Percentiles rank a stretch among this genome's conserved stretches.
Conservation (phyloP, 2,113 vertebrate species). For the Helogale parvula region DNA sequence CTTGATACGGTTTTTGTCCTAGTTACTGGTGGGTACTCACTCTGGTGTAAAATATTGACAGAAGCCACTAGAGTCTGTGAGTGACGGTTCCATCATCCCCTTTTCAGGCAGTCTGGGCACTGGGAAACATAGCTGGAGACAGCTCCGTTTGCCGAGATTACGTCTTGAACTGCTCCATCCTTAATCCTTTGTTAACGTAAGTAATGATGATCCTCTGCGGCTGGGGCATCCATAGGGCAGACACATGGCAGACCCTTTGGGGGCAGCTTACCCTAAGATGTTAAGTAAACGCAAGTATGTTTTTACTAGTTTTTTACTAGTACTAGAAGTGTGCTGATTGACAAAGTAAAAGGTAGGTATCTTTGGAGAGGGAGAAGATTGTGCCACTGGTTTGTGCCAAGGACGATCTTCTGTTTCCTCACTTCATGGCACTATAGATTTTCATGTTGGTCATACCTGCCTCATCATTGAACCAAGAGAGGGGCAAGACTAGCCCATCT, state of each 20-base stretch:
- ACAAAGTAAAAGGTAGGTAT: not conserved
- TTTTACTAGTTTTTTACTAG: not conserved
- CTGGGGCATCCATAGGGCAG: not conserved
- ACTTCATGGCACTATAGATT: not conserved
- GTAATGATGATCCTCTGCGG: slow-evolving; percentile 77
- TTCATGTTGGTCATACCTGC: not conserved
- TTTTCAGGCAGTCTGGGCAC: slow-evolving; percentile 97
- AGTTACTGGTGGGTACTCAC: not conserved
- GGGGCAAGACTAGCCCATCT: not conserved
- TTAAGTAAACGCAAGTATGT: not conserved
- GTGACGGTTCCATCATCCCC: slow-evolving; percentile 60
- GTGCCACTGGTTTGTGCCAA: not conserved
- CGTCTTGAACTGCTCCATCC: slow-evolving; percentile 97
- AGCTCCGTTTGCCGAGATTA: slow-evolving; percentile 98
- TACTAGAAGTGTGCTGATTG: not conserved
- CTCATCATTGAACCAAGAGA: slow-evolving; percentile 15
- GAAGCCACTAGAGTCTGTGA: not conserved
- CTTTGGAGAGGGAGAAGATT: slow-evolving; percentile 10
- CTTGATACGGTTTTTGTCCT: not conserved
- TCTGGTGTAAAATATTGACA: not conserved
- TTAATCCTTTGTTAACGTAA: slow-evolving; percentile 96
- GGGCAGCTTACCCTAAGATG: slow-evolving; percentile 25
- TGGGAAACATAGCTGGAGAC: slow-evolving; percentile 99
- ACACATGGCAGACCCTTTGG: not conserved
- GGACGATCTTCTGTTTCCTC: not conserved